phyloP scores from a whole-genome alignment of 2,113 vertebrate species.

The Polypterus bichir region DNA sequence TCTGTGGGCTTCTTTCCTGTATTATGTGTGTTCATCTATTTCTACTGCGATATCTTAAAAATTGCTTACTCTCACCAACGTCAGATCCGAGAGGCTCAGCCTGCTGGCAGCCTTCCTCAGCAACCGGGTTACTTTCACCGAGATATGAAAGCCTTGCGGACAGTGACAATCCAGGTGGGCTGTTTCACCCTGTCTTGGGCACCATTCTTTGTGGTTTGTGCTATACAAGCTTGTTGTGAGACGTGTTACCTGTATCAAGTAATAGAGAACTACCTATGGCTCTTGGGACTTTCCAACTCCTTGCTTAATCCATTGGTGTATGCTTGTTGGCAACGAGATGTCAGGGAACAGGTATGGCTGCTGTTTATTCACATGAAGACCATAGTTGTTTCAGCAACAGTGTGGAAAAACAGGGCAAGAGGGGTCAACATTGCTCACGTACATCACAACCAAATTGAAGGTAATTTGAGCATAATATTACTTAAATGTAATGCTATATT shows the following conservation, averaged over 20 bases:
- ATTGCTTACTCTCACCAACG: conserved; percentile 62
- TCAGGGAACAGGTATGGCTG: conserved; percentile 53
- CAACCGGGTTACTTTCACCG: conserved; percentile 26
- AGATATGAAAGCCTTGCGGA: conserved; percentile 71
- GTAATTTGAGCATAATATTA: background rate
- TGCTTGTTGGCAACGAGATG: conserved; percentile 70
- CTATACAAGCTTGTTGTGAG: conserved; percentile 54
- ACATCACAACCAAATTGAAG: background rate
- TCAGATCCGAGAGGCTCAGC: conserved; percentile 55
- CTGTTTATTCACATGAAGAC: conserved; percentile 42
- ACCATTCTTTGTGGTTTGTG: conserved; percentile 65
- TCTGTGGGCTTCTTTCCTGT: conserved; percentile 63
- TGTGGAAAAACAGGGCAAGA: background rate
- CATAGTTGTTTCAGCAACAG: conserved; percentile 18
- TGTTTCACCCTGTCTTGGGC: conserved; percentile 73
- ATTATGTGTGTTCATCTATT: conserved; percentile 62
- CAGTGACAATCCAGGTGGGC: conserved; percentile 62
- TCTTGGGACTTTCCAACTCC: conserved; percentile 72
- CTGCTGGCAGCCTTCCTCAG: conserved; percentile 27
- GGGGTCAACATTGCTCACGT: background rate
- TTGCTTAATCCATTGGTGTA: conserved; percentile 80
- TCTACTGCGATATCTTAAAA: conserved; percentile 84
- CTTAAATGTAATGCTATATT: too few species aligned
- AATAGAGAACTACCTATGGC: conserved; percentile 71
- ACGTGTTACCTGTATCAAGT: conserved; percentile 46